Base-by-base conservation (phyloP, 2,113 vertebrate species). In the Raphicerus campestris region DNA sequence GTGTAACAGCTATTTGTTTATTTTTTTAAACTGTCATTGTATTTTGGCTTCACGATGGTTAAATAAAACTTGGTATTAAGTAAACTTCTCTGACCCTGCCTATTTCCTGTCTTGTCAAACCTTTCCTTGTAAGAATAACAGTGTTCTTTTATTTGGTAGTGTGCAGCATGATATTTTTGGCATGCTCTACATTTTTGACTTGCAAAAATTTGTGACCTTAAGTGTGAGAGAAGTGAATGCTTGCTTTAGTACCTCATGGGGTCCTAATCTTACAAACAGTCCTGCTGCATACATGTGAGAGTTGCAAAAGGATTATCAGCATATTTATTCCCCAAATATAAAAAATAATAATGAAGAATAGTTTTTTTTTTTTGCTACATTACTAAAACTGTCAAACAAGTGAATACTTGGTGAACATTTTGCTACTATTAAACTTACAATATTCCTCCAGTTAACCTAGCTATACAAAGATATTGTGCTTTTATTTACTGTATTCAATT, bases 101-200 rank as follows among this genome's bases (percentile, higher is more conserved):
- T 98, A 97, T 98, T 99, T 99, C 98, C 98, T 98, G 98, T 98
- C 98, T 98, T 98, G 98, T 99, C 98, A 99, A 98, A 98, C 97
- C 98, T 98, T 98, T 98, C 98, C 98, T 98, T 98, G 99, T 99
- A 98, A 99, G 98, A 99, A 99, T 98, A 99, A 98, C 98, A 98
- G 98, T 98, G 98, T 98, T 97, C 98, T 99, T 99, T 99, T 99
- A 98, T 99, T 99, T 98, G 97, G 98, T 98, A 95, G 98, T 98
- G 97, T 98, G 98, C 94, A 98, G 98, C 87, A 85, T 99, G 98
- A 98, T 99, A 97, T 99, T 99, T 99, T 99, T 99, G 98, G 98
- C 98, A 98, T 95, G 92, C 63, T 95, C 78, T 91, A 83, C 97
- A 93, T 98, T 99, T 99, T 98, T 98, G 98, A 98, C 98, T 98